phyloP scores from a whole-genome alignment of 1,140 invertebrate species.

The Spodoptera frugiperda region DNA sequence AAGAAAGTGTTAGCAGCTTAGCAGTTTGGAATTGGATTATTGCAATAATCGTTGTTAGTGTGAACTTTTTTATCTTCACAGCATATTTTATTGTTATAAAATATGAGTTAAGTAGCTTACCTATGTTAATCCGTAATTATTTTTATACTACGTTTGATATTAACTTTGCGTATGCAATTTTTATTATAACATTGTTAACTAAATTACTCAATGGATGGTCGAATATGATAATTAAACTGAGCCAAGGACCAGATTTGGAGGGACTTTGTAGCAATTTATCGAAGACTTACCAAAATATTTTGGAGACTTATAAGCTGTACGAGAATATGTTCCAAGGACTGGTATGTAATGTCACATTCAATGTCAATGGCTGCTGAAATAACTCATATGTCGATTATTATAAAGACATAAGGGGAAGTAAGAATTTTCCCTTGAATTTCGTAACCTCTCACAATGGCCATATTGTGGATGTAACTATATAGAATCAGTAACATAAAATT shows the following conservation, averaged over 20 bases:
- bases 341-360: constrained; percentile 1
- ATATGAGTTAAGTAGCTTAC: not conserved
- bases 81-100: not conserved
- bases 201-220: not conserved
- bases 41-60: not conserved
- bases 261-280: not conserved
- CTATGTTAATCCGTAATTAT: not conserved
- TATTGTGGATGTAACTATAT: too few relatives aligned
- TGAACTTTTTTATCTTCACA: not conserved
- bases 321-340: constrained; percentile 13
- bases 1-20: not conserved
- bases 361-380: not conserved
- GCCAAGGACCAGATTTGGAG: not conserved
- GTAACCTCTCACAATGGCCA: too few relatives aligned
- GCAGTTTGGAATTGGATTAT: constrained; percentile 3
- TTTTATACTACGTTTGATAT: not conserved
- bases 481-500: too few relatives aligned
- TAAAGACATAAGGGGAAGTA: too few relatives aligned
- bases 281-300: constrained; percentile 21
- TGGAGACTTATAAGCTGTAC: constrained; percentile 17
- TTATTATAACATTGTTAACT: not conserved
- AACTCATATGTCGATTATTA: not conserved
- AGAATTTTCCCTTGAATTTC: too few relatives aligned
- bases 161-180: not conserved
- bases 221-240: not conserved